Evolutionary conservation across 1,140 invertebrate genomes (phyloP), one percentile per base, ranked within the genome.

Genomic region (Lepidotrigona ventralis): DNA sequence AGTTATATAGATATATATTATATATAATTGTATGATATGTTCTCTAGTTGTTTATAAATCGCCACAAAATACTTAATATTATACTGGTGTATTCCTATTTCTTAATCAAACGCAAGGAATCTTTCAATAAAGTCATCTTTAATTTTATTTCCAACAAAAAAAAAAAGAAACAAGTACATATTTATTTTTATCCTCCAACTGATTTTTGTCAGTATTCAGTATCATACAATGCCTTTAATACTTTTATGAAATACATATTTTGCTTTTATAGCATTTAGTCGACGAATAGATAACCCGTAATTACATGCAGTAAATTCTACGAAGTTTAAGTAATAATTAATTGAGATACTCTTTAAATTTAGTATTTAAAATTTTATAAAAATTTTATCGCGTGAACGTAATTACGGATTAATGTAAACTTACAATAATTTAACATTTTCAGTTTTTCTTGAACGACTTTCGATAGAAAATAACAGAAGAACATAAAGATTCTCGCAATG

Each of bases 11-110:
- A 60, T 60, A 23, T 60, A 60, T 60, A 60, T 60, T 60, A 60
- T 60, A 85, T 88, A 82, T 83, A 83, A 84, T 76, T 91, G 90
- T 92, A 92, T 88, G 8, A 91, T 91, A 92, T 72, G 87, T 91
- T 89, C 72, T 89, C 72, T 89, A 90, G 84, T 89, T 91, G 66
- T 85, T 89, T 86, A 89, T 84, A 86, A 90, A 86, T 87, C 77
- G 83, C 81, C 76, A 85, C 78, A 71, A 79, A 75, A 84, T 89
- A 87, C 80, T 86, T 86, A 85, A 87, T 53, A 84, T 84, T 86
- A 78, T 86, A 81, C 68, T 84, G 82, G 66, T 75, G 68, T 83
- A 85, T 51, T 86, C 68, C 77, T 86, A 84, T 77, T 80, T 80
- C 81, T 75, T 79, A 83, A 84, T 86, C 81, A 79, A 84, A 84